These are phyloP conservation scores for Epirrita christyi DNA, from an alignment of 2,888 invertebrate species.

Conservation along the genomic window DNA sequence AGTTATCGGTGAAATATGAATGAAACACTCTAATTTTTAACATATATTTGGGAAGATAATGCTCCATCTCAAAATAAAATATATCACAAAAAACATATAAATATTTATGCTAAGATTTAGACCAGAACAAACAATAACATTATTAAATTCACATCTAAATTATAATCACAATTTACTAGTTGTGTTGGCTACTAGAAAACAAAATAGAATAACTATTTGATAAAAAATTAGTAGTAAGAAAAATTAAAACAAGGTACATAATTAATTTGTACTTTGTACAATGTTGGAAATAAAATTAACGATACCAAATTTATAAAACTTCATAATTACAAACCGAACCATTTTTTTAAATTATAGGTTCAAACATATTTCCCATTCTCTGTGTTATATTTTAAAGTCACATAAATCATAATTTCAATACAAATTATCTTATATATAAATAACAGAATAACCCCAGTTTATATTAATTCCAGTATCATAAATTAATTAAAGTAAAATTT, in stretches of 20 bases:
- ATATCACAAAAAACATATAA: background rate
- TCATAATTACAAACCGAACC: background rate
- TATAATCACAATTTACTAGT: background rate
- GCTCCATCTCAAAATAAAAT: slow-evolving; percentile 52
- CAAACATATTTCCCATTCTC: slow-evolving; percentile 19
- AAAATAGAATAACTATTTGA: background rate
- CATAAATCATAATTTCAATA: background rate
- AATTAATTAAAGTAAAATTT: no score
- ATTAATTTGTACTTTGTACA: background rate
- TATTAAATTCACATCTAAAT: background rate
- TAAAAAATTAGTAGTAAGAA: background rate
- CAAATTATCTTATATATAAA: background rate
- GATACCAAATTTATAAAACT: no score
- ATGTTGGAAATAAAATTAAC: no score
- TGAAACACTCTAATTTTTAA: slow-evolving; percentile 60
- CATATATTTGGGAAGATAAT: slow-evolving; percentile 80
- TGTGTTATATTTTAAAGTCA: slow-evolving; percentile 3
- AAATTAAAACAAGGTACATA: no score
- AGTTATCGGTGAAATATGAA: background rate
- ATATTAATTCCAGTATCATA: background rate
- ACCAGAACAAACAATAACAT: background rate
- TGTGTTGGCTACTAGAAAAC: background rate
- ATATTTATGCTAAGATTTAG: background rate
- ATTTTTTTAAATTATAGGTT: background rate
- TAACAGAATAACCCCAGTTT: background rate